Conservation (phyloP, 2,888 invertebrate genomes). For the Eupeodes luniger region DNA sequence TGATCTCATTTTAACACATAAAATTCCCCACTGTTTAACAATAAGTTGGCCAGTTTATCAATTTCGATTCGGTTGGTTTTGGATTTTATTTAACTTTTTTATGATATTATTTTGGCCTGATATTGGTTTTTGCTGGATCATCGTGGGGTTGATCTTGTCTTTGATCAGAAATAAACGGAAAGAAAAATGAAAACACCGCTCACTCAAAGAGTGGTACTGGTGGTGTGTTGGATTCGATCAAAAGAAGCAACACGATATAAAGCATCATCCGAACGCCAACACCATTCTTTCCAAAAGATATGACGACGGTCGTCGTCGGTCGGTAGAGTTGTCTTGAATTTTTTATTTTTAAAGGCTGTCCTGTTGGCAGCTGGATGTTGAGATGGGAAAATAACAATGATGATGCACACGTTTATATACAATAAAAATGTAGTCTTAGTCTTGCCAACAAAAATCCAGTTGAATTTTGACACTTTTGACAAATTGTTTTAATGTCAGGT, state of each 20-base stretch:
- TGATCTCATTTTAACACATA: no score
- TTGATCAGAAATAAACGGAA: conserved; percentile 48
- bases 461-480: conserved; percentile 81
- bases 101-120: conserved; percentile 47
- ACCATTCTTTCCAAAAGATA: conserved; percentile 49
- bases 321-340: conserved; percentile 36
- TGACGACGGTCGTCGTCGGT: not conserved
- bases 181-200: conserved; percentile 27
- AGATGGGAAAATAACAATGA: conserved; percentile 42
- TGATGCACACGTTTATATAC: not conserved
- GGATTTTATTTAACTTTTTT: not conserved
- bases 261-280: conserved; percentile 71
- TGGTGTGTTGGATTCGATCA: conserved; percentile 54
- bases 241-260: conserved; percentile 56
- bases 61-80: conserved; percentile 61
- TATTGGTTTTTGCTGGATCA: conserved; percentile 78
- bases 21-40: not conserved
- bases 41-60: conserved; percentile 64
- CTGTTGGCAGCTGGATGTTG: conserved; percentile 52
- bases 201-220: not conserved
- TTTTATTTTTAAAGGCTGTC: conserved; percentile 33
- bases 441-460: conserved; percentile 77
- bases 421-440: not conserved
- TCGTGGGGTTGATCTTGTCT: conserved; percentile 66
- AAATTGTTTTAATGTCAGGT: conserved; percentile 81